Conservation (phyloP, 1,140 invertebrate genomes). For the Papilio xuthus region DNA sequence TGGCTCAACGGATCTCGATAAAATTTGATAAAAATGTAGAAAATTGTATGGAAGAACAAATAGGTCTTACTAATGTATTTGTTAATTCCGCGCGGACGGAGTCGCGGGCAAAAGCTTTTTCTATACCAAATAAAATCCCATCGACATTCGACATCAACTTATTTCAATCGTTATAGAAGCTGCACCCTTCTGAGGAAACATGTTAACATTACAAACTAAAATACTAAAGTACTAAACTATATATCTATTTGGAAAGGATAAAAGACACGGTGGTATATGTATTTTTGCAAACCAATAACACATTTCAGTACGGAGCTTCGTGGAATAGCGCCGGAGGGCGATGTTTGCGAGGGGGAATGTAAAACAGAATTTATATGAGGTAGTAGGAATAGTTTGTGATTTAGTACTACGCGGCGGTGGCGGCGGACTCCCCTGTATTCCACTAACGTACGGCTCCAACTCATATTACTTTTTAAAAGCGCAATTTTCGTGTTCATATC, state of each 20-base stretch:
- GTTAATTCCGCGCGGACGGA: too few relatives aligned
- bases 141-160: not conserved
- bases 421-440: slow-evolving; percentile 4
- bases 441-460: slow-evolving; percentile 7
- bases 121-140: not conserved
- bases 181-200: not conserved
- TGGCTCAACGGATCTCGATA: too few relatives aligned
- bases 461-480: slow-evolving; percentile 14
- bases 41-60: too few relatives aligned
- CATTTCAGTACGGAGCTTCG: not conserved
- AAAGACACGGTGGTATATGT: not conserved
- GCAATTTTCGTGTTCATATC: slow-evolving; percentile 7
- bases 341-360: slow-evolving; percentile 23
- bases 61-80: too few relatives aligned
- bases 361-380: slow-evolving; percentile 20
- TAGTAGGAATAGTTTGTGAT: slow-evolving; percentile 17
- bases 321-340: slow-evolving; percentile 2
- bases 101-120: too few relatives aligned
- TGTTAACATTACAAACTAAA: not conserved
- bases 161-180: too few relatives aligned
- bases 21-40: too few relatives aligned
- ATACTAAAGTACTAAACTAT: too few relatives aligned
- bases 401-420: not conserved
- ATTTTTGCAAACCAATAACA: slow-evolving; percentile 20
- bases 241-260: not conserved